Evolutionary conservation across 2,888 invertebrate genomes (phyloP).

Genomic region (Carterocephalus palaemon): DNA sequence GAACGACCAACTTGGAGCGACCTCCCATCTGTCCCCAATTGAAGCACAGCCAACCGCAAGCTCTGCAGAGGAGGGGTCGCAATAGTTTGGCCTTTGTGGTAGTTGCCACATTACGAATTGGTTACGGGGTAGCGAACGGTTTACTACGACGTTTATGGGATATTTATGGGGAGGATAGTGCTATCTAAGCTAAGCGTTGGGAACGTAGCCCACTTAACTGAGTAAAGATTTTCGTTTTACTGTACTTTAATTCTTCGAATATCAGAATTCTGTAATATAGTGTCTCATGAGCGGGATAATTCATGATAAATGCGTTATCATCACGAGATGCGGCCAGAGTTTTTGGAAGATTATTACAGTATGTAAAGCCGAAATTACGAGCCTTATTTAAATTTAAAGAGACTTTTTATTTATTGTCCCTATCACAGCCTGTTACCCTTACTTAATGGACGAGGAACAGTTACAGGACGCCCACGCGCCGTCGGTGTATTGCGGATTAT

Average conservation of each 20-base stretch:
- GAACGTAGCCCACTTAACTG: constrained; percentile 21
- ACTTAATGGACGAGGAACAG: constrained; percentile 31
- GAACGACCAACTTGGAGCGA: constrained; percentile 24
- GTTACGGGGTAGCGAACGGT: constrained; percentile 51
- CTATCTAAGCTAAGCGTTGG: constrained; percentile 26
- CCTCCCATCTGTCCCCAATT: constrained; percentile 20
- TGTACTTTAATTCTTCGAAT: background rate
- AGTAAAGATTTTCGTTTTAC: constrained; percentile 10
- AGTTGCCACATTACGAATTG: constrained; percentile 58
- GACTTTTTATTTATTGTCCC: constrained; percentile 23
- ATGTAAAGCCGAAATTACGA: constrained; percentile 15
- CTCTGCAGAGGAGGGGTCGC: constrained; percentile 33
- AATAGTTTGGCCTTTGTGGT: constrained; percentile 37
- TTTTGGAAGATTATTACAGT: constrained; percentile 18
- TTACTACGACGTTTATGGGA: constrained; percentile 41
- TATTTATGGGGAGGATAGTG: constrained; percentile 31
- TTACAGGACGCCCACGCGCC: constrained; percentile 43
- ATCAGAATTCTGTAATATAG: constrained; percentile 10
- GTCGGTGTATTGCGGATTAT: constrained; percentile 39
- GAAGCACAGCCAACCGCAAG: constrained; percentile 19
- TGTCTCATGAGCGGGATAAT: constrained; percentile 21
- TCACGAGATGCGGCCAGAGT: constrained; percentile 15
- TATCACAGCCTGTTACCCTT: constrained; percentile 22
- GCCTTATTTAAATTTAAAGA: constrained; percentile 18
- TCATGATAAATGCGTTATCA: constrained; percentile 18